Conservation (phyloP, 2,113 vertebrate species). For the Mus musculus region GRCm39 chr5:48294001-48294500, state of each 20-base stretch:
- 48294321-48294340: conserved; percentile 67
- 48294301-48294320: conserved; percentile 70
- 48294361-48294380: conserved; percentile 69
- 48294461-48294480: conserved; percentile 41
- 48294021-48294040: neutral
- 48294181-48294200: neutral
- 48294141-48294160: conserved; percentile 81
- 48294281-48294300: conserved; percentile 72
- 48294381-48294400: conserved; percentile 54
- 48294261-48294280: conserved; percentile 41
- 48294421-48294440: conserved; percentile 36
- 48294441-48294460: neutral
- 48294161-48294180: neutral
- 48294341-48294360: conserved; percentile 66
- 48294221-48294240: neutral
- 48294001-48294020: conserved; percentile 19
- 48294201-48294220: accelerated
- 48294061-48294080: neutral
- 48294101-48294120: conserved; percentile 78
- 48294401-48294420: conserved; percentile 35
- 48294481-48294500: conserved; percentile 33
- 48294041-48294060: neutral
- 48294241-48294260: neutral
- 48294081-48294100: conserved; percentile 52
- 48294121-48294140: conserved; percentile 89